These are phyloP conservation scores for Aporrectodea caliginosa DNA, from an alignment of 1,140 invertebrate species.

Conservation along the genomic window DNA sequence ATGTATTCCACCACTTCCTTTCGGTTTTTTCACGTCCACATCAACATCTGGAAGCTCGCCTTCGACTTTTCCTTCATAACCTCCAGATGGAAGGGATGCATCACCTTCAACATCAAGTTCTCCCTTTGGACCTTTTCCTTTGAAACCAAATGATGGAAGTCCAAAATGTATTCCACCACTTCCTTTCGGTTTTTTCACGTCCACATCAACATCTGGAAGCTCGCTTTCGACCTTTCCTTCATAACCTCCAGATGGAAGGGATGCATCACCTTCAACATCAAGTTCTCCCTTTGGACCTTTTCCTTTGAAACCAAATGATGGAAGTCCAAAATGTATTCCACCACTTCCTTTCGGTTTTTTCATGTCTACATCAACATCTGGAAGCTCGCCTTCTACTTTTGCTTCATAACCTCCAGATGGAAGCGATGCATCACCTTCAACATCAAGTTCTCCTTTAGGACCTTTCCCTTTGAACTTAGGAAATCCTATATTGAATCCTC, in stretches of 20 bases:
- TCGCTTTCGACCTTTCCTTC: neutral
- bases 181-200: neutral
- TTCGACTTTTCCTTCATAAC: neutral
- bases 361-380: neutral
- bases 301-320: neutral
- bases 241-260: too few species aligned
- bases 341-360: conserved; percentile 7
- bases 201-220: neutral
- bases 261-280: too few species aligned
- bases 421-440: neutral
- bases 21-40: neutral
- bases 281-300: neutral
- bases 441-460: neutral
- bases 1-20: conserved; percentile 4
- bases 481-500: conserved; percentile 1
- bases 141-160: neutral
- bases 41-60: neutral
- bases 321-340: neutral
- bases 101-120: too few species aligned
- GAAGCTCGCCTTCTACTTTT: neutral
- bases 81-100: too few species aligned
- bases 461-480: neutral
- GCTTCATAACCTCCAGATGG: neutral
- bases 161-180: neutral
- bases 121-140: neutral